Conservation (phyloP, 1,140 invertebrate species). For the Oppia nitens region DNA sequence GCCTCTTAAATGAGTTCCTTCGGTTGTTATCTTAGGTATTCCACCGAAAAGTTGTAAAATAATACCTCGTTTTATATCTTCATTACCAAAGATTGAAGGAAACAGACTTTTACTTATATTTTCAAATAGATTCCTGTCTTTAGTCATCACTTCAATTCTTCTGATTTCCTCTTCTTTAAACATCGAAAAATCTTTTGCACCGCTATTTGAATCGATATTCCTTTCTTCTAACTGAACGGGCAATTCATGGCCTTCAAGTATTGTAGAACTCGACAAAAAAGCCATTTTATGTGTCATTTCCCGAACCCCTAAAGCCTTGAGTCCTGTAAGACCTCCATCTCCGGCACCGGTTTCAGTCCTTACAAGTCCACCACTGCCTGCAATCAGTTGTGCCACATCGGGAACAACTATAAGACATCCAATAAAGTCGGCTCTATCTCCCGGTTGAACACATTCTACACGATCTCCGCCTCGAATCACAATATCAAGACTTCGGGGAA, state of each 20-base stretch:
- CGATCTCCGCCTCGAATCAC: constrained; percentile 77
- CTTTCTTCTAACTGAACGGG: constrained; percentile 8
- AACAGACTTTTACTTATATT: constrained; percentile 87
- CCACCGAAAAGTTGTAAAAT: constrained; percentile 95
- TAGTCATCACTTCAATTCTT: constrained; percentile 90
- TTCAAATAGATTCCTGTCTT: constrained; percentile 75
- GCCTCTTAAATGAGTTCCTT: constrained; percentile 67
- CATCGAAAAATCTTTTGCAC: constrained; percentile 28
- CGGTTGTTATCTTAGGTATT: constrained; percentile 81
- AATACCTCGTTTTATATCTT: constrained; percentile 89
- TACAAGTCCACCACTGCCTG: constrained; percentile 11
- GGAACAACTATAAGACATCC: constrained; percentile 95
- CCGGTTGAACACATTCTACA: constrained; percentile 88
- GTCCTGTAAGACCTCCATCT: constrained; percentile 78
- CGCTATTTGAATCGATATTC: not conserved
- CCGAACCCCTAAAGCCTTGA: constrained; percentile 83
- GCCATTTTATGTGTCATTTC: constrained; percentile 90
- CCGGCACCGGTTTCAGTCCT: constrained; percentile 7
- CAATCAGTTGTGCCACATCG: constrained; percentile 53
- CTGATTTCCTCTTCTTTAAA: constrained; percentile 77
- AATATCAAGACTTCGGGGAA: constrained; percentile 86
- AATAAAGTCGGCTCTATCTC: constrained; percentile 83
- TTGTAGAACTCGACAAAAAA: constrained; percentile 70
- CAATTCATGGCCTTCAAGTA: constrained; percentile 8
- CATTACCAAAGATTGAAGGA: constrained; percentile 92